Evolutionary conservation across 2,888 invertebrate genomes (phyloP), one percentile per base, ranked within the genome.

Genomic region (Eupithecia dodoneata): DNA sequence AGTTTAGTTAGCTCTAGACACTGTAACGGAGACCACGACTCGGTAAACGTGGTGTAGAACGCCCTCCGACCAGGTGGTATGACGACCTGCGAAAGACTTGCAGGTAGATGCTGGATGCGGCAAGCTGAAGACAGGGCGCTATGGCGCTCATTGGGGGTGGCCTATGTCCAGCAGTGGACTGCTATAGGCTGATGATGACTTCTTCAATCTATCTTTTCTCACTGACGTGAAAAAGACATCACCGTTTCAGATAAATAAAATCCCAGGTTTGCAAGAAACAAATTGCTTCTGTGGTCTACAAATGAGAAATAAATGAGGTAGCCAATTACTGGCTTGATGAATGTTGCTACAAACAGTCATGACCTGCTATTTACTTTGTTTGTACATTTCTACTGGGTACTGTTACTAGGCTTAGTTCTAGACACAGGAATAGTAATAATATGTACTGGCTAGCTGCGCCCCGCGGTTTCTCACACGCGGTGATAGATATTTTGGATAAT

Each of bases 291-390:
- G 75, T 75, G 75, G 75, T 75, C 41, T 65, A 42, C 66, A 75
- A 71, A 75, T 75, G 75, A 52, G 75, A 75, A 55, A 66, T 75
- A 75, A 75, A 75, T 75, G 75, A 72, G 75, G 44, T 55, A 52
- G 52, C 52, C 49, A 72, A 69, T 67, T 42, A 49, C 52, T 75
- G 45, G 9, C 59, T 69, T 76, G 67, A 76, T 76, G 72, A 72
- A 67, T 10, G 41, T 72, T 72, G 75, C 67, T n/a, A 59, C 71
- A 75, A 65, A 66, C 18, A 63, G 75, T 75, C 75, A 66, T 72
- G 72, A 75, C 66, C 66, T 67, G 49, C 42, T n/a, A 15, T 42
- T 47, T 66, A 66, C 66, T 66, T 15, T 66, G 42, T 66, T 66
- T 69, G 45, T 69, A 69, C 69, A 18, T 71, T 71, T 47, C 69